Evolutionary conservation across 2,888 invertebrate genomes (phyloP).

Genomic region (Drosophila gaucha): DNA sequence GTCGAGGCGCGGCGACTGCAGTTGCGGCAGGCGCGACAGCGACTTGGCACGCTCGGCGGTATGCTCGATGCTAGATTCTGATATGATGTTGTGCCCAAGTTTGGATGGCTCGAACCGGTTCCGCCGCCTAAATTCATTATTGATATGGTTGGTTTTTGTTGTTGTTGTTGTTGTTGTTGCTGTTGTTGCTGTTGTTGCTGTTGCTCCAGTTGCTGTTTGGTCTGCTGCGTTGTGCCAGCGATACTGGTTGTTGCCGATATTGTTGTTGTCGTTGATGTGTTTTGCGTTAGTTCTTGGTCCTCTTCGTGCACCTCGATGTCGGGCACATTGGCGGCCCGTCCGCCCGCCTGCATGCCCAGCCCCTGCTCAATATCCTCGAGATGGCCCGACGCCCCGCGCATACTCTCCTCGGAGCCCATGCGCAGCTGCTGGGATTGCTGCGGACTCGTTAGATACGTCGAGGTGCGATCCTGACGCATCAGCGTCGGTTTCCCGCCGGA

Average conservation of each 20-base stretch:
- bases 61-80: conserved; percentile 86
- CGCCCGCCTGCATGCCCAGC: conserved; percentile 26
- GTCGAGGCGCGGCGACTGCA: conserved; percentile 93
- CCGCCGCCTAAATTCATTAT: conserved; percentile 84
- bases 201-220: conserved; percentile 37
- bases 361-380: conserved; percentile 85
- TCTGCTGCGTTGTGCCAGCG: conserved; percentile 84
- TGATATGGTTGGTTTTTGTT: conserved; percentile 85
- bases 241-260: conserved; percentile 50
- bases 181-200: conserved; percentile 77
- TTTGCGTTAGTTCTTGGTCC: conserved; percentile 74
- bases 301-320: conserved; percentile 85
- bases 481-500: conserved; percentile 90
- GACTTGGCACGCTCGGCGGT: conserved; percentile 85
- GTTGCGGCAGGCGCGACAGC: conserved; percentile 87
- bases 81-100: conserved; percentile 82
- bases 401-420: conserved; percentile 92
- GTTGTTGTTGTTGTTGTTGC: conserved; percentile 83
- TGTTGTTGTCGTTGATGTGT: conserved; percentile 60
- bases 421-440: conserved; percentile 89
- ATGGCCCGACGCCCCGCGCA: conserved; percentile 85
- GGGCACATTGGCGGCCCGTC: conserved; percentile 82
- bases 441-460: conserved; percentile 89
- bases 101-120: conserved; percentile 61
- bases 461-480: conserved; percentile 94